Base-by-base conservation (phyloP, 1,140 invertebrate species). In the Hormaphis cornu region DNA sequence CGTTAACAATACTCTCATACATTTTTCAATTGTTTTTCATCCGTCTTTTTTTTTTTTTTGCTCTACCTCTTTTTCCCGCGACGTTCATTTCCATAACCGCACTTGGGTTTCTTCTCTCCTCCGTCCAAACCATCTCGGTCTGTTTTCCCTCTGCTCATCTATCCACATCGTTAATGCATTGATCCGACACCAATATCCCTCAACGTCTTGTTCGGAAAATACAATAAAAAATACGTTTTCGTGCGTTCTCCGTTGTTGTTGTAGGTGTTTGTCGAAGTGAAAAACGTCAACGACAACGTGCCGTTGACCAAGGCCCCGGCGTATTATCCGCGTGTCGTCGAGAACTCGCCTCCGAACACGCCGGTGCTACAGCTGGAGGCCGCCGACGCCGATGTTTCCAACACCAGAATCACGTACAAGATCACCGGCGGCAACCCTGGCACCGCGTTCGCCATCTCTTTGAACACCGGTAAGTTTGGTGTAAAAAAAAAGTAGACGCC, bases 221-320 rank as follows among this genome's bases (percentile, higher is more conserved):
- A n/a, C n/a, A n/a, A n/a, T n/a, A n/a, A n/a, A n/a, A n/a, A n/a
- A n/a, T n/a, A n/a, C n/a, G n/a, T n/a, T n/a, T n/a, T n/a, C n/a
- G n/a, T n/a, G n/a, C n/a, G 26, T 71, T 46, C 54, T 69, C 35
- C 71, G 42, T 71, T 70, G n/a, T n/a, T n/a, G n/a, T n/a, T 72
- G 26, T 79, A 91, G 89, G 88, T 97, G n/a, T 95, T 89, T 78
- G 85, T 97, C 35, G 83, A 88, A 75, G 87, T 98, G 53, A 78
- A 86, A 48, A 92, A 98, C 78, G 89, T 89, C 75, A 98, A 98
- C 80, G 95, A 98, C 81, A 93, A 96, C 80, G 86, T 87, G 22
- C 94, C 95, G 20, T 81, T 95, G 78, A 93, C 93, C 33, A 83
- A 85, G 63, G 83, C 86, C 69, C 89, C 95, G 1, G 87, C 92